A percentile compares a stretch with the other conserved stretches of the same genome.
Conservation (phyloP, 2,113 vertebrate genomes). For the Notiomystis cincta region DNA sequence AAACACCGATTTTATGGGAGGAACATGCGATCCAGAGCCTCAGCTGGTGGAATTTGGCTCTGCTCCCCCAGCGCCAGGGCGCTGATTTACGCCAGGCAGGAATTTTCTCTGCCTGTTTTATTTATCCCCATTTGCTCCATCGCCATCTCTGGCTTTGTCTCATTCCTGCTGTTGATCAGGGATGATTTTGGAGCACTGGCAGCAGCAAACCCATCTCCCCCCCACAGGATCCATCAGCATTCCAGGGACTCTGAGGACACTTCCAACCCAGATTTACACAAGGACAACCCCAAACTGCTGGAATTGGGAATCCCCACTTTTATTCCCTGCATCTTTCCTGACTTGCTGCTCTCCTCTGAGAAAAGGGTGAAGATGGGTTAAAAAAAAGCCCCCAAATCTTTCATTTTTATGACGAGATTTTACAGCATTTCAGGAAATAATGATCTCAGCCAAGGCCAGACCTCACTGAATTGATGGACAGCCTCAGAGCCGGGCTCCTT, state of each 20-base stretch:
- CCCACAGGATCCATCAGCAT: accelerated
- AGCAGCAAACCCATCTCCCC: neutral
- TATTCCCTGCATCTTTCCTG: neutral
- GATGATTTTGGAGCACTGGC: neutral
- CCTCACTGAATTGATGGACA: constrained; percentile 19
- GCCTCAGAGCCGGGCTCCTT: constrained; percentile 6
- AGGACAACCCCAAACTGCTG: neutral
- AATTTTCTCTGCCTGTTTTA: neutral
- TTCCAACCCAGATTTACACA: neutral
- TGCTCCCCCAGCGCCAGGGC: neutral
- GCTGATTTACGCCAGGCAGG: neutral
- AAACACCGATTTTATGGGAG: constrained; percentile 40
- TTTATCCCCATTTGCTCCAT: neutral
- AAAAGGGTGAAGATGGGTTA: neutral
- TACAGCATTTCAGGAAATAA: neutral
- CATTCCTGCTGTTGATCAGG: neutral
- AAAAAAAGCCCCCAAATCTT: neutral
- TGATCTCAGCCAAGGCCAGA: neutral
- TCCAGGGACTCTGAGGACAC: neutral
- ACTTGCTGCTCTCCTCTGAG: neutral
- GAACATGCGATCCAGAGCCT: neutral
- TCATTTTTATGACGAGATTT: neutral
- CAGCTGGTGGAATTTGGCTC: constrained; percentile 6
- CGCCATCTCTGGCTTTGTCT: neutral
- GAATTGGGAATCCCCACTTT: neutral